Conservation (phyloP, 2,797 vertebrate genomes). For the Lates japonicus region DNA sequence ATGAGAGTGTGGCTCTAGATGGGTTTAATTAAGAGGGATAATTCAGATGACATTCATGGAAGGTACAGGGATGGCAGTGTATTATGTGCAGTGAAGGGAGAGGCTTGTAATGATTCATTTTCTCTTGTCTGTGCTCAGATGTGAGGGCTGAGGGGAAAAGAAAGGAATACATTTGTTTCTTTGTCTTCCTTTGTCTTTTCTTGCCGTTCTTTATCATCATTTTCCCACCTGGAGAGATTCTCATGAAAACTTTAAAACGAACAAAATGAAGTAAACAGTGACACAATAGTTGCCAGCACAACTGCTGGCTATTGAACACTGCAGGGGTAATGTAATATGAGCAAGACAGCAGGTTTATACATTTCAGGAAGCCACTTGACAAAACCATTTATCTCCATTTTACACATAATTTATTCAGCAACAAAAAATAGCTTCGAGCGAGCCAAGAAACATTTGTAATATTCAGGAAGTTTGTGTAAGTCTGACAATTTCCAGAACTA, state of each 20-base stretch:
- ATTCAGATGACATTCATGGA: constrained; percentile 9
- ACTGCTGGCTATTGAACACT: neutral
- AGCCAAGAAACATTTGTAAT: neutral
- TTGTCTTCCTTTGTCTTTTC: neutral
- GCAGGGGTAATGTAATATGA: too few species aligned
- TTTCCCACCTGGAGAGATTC: neutral
- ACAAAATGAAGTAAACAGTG: neutral
- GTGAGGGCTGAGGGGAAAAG: neutral
- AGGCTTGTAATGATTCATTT: neutral
- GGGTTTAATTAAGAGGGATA: neutral
- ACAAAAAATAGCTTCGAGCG: neutral
- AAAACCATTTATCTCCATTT: neutral
- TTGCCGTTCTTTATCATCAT: too few species aligned
- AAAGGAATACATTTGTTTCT: neutral
- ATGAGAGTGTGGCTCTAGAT: neutral
- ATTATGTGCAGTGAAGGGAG: constrained; percentile 3
- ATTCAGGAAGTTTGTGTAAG: neutral
- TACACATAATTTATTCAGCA: neutral
- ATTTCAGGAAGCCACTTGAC: neutral
- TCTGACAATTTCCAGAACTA: neutral
- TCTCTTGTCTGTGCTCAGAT: neutral
- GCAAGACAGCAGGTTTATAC: neutral
- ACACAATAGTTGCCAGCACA: neutral
- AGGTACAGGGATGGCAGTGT: neutral
- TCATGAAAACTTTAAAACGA: neutral